These are phyloP conservation scores for Pandemis heparana DNA, from an alignment of 2,888 invertebrate species.

Conservation along the genomic window DNA sequence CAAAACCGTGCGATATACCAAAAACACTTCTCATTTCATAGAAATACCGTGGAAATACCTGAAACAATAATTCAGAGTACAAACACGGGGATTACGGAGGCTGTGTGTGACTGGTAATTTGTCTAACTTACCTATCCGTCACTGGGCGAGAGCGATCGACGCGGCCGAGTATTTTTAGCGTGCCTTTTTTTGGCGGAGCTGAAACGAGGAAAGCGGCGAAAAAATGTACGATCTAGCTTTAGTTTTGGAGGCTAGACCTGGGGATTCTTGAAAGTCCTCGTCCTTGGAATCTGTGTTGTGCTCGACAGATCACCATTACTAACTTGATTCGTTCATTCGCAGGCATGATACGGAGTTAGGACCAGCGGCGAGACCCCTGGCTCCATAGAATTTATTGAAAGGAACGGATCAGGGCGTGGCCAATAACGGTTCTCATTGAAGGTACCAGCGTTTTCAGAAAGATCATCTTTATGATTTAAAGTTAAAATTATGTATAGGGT, in stretches of 20 bases:
- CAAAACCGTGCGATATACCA: not conserved
- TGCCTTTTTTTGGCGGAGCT: slow-evolving; percentile 9
- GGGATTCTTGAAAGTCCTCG: too few species aligned
- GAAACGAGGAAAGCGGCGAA: not conserved
- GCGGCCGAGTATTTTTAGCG: slow-evolving; percentile 42
- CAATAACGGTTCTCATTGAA: too few species aligned
- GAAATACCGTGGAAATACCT: slow-evolving; percentile 39
- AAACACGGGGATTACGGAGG: slow-evolving; percentile 38
- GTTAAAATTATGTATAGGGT: too few species aligned
- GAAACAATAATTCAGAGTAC: slow-evolving; percentile 39
- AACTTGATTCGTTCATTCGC: too few species aligned
- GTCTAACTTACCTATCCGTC: slow-evolving; percentile 48
- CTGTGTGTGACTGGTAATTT: slow-evolving; percentile 49
- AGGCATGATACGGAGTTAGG: too few species aligned
- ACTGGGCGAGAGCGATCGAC: slow-evolving; percentile 45
- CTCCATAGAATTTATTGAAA: too few species aligned
- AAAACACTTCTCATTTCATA: slow-evolving; percentile 18
- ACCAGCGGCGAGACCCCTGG: too few species aligned
- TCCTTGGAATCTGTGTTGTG: not conserved
- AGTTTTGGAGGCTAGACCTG: not conserved
- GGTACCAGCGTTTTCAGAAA: too few species aligned
- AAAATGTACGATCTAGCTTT: not conserved
- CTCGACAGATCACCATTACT: too few species aligned
- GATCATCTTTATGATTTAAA: too few species aligned
- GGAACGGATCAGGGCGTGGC: too few species aligned